Conservation (phyloP, 2,113 vertebrate genomes). For the Oncorhynchus gorbuscha region DNA sequence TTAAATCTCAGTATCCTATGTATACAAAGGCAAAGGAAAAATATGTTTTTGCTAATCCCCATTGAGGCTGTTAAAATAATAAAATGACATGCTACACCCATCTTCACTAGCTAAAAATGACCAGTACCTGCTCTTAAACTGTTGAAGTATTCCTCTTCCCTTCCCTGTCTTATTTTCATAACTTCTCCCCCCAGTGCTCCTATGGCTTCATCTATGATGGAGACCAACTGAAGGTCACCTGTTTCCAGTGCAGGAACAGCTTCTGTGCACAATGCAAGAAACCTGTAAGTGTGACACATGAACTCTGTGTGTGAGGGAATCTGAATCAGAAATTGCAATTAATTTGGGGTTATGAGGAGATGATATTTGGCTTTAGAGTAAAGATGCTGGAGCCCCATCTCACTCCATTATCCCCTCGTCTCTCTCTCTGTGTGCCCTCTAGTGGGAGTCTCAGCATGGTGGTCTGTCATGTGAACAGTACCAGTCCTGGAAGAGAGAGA, state of each 20-base stretch:
- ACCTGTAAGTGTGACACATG: constrained; percentile 72
- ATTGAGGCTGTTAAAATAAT: no score
- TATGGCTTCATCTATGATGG: constrained; percentile 92
- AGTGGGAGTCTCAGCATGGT: constrained; percentile 81
- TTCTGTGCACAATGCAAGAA: constrained; percentile 89
- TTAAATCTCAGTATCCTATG: not conserved
- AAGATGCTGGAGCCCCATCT: not conserved
- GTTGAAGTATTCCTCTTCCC: not conserved
- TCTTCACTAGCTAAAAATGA: no score
- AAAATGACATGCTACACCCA: no score
- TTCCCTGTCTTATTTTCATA: not conserved
- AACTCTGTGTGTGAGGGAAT: not conserved
- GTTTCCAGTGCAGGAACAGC: constrained; percentile 82
- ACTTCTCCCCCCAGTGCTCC: constrained; percentile 74
- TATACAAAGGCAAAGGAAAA: not conserved
- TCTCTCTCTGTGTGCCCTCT: not conserved
- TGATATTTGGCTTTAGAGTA: not conserved
- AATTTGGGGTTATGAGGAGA: not conserved
- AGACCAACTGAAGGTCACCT: constrained; percentile 85
- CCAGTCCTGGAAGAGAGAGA: constrained; percentile 87
- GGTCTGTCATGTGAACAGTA: constrained; percentile 83
- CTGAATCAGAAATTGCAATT: no score
- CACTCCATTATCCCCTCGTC: not conserved
- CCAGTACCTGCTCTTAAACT: not conserved
- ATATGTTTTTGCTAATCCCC: no score